Percentiles rank a stretch among this genome's conserved stretches.
Conservation (phyloP, 1,140 invertebrate species). For the Pachypeltis micranthus region DNA sequence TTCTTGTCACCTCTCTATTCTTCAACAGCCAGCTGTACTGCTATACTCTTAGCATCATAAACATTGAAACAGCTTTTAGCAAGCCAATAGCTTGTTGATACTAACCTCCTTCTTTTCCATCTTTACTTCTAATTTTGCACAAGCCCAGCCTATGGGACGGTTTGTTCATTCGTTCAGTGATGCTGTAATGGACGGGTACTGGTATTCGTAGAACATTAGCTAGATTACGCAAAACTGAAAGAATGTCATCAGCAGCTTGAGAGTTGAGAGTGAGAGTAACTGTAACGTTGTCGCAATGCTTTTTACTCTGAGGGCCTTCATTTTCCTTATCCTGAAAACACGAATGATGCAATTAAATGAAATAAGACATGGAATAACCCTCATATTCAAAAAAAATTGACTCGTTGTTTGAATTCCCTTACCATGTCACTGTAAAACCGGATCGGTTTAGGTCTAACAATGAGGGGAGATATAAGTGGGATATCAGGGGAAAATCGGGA, state of each 20-base stretch:
- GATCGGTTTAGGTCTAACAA: slow-evolving; percentile 53
- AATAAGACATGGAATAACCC: too few relatives aligned
- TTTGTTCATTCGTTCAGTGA: slow-evolving; percentile 66
- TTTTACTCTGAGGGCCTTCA: slow-evolving; percentile 21
- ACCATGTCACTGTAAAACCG: slow-evolving; percentile 41
- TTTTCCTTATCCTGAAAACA: slow-evolving; percentile 30
- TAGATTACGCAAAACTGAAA: slow-evolving; percentile 75
- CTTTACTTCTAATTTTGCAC: slow-evolving; percentile 67
- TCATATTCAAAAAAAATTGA: not conserved
- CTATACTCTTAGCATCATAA: too few relatives aligned
- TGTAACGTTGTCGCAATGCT: slow-evolving; percentile 54
- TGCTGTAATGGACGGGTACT: slow-evolving; percentile 70
- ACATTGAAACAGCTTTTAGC: too few relatives aligned
- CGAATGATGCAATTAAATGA: not conserved
- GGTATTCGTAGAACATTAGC: slow-evolving; percentile 85
- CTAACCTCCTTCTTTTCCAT: slow-evolving; percentile 64
- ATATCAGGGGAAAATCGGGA: slow-evolving; percentile 54
- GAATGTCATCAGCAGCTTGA: slow-evolving; percentile 80
- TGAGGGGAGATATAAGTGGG: slow-evolving; percentile 57
- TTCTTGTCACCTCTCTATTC: too few relatives aligned
- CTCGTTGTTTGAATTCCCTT: slow-evolving; percentile 16
- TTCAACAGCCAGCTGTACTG: too few relatives aligned
- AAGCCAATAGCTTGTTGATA: too few relatives aligned
- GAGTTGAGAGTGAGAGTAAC: slow-evolving; percentile 85
- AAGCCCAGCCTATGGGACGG: slow-evolving; percentile 67